These are phyloP conservation scores for Cataglyphis cursor DNA, from an alignment of 2,888 invertebrate genomes.

Conservation along the genomic window DNA sequence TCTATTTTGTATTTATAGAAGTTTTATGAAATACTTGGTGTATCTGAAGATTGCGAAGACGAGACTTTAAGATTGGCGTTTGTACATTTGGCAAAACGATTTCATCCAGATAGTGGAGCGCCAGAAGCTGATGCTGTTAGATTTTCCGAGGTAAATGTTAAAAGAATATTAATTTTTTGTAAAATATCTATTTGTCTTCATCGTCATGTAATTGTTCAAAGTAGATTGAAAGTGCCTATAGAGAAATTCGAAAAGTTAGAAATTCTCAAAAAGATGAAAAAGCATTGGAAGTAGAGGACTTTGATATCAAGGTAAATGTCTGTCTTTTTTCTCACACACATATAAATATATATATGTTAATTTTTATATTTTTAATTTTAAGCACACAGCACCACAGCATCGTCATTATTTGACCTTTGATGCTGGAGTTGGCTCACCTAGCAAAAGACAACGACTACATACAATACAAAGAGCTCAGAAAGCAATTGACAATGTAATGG, in stretches of 20 bases:
- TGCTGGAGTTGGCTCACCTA: slow-evolving; percentile 92
- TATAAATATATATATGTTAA: neutral
- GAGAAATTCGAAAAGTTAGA: slow-evolving; percentile 83
- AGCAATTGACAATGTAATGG: slow-evolving; percentile 91
- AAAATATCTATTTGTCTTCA: neutral
- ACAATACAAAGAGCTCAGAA: slow-evolving; percentile 90
- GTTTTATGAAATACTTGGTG: slow-evolving; percentile 90
- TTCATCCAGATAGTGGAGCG: slow-evolving; percentile 94
- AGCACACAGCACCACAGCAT: slow-evolving; percentile 96
- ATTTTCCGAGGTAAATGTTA: slow-evolving; percentile 89
- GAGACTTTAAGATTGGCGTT: slow-evolving; percentile 92
- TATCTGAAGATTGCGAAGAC: slow-evolving; percentile 91
- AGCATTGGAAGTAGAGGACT: slow-evolving; percentile 88
- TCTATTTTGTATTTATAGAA: slow-evolving; percentile 87
- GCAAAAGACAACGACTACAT: slow-evolving; percentile 93
- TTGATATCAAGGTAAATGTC: slow-evolving; percentile 89
- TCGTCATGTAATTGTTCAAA: slow-evolving; percentile 15
- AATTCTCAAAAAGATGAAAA: slow-evolving; percentile 84
- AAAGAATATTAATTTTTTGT: neutral
- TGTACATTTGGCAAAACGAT: slow-evolving; percentile 92
- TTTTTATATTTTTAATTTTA: slow-evolving; percentile 22
- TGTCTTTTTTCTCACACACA: neutral
- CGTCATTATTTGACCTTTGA: slow-evolving; percentile 93
- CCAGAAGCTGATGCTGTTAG: slow-evolving; percentile 91
- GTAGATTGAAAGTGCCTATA: slow-evolving; percentile 92